These are phyloP conservation scores for Pseudorhombus dupliciocellatus DNA, from an alignment of 2,113 vertebrate genomes.

Conservation along the genomic window DNA sequence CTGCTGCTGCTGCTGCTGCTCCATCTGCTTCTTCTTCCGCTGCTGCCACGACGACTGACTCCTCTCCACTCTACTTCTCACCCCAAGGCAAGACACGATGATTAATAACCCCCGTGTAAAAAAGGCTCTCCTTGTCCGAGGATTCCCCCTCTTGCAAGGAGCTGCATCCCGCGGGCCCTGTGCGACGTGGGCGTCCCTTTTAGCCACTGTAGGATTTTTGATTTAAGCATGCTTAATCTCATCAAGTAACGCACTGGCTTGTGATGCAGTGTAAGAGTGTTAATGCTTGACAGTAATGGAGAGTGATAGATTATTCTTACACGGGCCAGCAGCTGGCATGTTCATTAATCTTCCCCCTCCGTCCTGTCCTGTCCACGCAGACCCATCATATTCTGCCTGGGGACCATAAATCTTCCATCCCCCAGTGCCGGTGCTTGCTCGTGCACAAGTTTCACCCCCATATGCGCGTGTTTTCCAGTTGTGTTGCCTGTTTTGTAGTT, in stretches of 20 bases:
- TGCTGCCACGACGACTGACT: conserved; percentile 71
- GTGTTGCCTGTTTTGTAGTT: conserved; percentile 24
- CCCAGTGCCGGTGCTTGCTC: conserved; percentile 61
- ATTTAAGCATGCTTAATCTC: conserved; percentile 70
- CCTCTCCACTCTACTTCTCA: conserved; percentile 89
- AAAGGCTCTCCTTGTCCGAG: conserved; percentile 66
- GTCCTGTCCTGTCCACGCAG: conserved; percentile 88
- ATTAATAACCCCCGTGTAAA: conserved; percentile 71
- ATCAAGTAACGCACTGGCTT: conserved; percentile 76
- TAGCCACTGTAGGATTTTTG: conserved; percentile 43
- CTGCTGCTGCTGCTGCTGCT: conserved; percentile 49
- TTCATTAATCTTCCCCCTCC: conserved; percentile 93
- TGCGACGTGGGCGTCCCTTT: conserved; percentile 52
- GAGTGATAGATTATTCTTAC: conserved; percentile 96
- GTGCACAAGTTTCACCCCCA: conserved; percentile 65
- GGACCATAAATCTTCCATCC: conserved; percentile 75
- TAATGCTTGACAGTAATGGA: conserved; percentile 98
- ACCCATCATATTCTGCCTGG: conserved; percentile 81
- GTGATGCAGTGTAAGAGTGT: conserved; percentile 89
- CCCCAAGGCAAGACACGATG: conserved; percentile 93
- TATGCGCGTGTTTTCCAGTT: conserved; percentile 6
- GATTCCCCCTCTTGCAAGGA: conserved; percentile 36
- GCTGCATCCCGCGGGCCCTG: conserved; percentile 52
- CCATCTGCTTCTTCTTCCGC: conserved; percentile 50
- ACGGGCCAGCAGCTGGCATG: conserved; percentile 94